Base-by-base conservation (phyloP, 2,888 invertebrate species). In the Anorthoa munda region DNA sequence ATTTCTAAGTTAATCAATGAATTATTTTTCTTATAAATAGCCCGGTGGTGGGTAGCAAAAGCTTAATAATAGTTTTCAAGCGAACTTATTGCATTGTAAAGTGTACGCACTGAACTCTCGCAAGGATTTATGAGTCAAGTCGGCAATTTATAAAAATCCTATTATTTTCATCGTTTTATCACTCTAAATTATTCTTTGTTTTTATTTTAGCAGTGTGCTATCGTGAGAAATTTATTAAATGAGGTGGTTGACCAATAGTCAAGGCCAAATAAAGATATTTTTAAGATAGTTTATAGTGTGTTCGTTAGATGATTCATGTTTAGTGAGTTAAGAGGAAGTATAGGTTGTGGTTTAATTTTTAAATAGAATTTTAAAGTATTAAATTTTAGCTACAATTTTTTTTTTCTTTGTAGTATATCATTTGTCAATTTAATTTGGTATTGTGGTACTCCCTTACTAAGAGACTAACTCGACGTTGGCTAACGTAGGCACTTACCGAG, bases 71-170 rank as follows among this genome's bases (percentile, higher is more conserved):
- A 48, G 45, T 82, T 75, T 80, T 58, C 26, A 56, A 63, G 55
- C 21, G n/a, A 66, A 82, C 72, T 72, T 72, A 80, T 66, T 77
- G 50, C 68, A 69, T 61, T 82, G 67, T 66, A 46, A 66, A 71
- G 17, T 51, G 58, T 55, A 65, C 72, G 72, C 46, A 55, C 50
- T 77, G 67, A 46, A 51, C 55, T 68, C 26, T 7, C 55, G 18
- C 31, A 15, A 64, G 56, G 53, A 79, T 82, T 60, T 78, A 82
- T 66, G 59, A 74, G 51, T 7, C 26, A 53, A 46, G 50, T 26
- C 12, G 60, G 23, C 48, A 53, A 39, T 58, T 31, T 39, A 21
- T 53, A 18, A 67, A 51, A 75, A 67, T 12, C 1, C 4, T 11
- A 51, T 59, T 51, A 53, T 67, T 48, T 53, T 48, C 39, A 45